Percentiles rank a stretch among this genome's conserved stretches.
Evolutionary conservation across 2,888 invertebrate genomes (phyloP).

Genomic region (Erynnis tages): DNA sequence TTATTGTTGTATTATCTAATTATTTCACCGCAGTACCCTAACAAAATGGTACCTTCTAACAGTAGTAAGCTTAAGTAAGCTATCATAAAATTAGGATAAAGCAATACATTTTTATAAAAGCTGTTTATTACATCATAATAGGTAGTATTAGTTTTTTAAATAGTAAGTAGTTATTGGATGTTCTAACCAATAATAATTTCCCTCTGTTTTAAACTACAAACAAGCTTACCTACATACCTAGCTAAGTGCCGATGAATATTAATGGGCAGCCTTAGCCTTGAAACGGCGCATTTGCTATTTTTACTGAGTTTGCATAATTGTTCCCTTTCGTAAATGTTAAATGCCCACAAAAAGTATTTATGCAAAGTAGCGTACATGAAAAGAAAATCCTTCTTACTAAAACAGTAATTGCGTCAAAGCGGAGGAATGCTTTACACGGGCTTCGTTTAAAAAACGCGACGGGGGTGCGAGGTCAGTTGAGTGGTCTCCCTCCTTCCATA

Average conservation of each 20-base stretch:
- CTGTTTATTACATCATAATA: no score
- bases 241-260: no score
- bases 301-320: slow-evolving; percentile 22
- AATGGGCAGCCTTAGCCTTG: slow-evolving; percentile 19
- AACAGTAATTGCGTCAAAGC: slow-evolving; percentile 67
- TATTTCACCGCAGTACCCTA: no score
- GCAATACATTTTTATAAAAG: no score
- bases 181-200: neutral
- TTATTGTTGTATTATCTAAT: no score
- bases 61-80: no score
- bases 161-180: no score
- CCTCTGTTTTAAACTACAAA: slow-evolving; percentile 1
- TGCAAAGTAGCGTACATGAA: slow-evolving; percentile 30
- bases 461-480: slow-evolving; percentile 79
- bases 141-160: no score
- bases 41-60: no score
- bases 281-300: slow-evolving; percentile 17
- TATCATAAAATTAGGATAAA: no score
- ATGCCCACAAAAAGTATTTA: slow-evolving; percentile 28
- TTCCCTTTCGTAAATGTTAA: slow-evolving; percentile 10
- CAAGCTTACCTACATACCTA: slow-evolving; percentile 11
- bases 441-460: slow-evolving; percentile 79
- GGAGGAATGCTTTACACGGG: slow-evolving; percentile 51
- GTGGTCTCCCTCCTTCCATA: slow-evolving; percentile 74
- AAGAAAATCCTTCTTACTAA: slow-evolving; percentile 48